Conservation (phyloP, 2,888 invertebrate species). For the Leptodirus hochenwartii region DNA sequence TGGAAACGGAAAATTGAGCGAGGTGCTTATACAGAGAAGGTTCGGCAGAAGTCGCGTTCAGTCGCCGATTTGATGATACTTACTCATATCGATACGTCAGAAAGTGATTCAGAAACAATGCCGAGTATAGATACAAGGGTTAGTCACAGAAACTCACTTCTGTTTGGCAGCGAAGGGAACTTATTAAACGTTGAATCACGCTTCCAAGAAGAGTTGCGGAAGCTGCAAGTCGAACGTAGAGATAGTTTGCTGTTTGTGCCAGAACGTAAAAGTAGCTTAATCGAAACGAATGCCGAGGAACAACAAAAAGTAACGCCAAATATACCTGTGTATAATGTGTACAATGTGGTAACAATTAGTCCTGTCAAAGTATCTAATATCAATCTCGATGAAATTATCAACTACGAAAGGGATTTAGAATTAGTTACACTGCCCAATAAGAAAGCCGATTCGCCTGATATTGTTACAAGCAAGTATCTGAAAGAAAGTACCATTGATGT, state of each 20-base stretch:
- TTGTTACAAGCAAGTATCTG: too few species aligned
- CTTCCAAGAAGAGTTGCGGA: conserved; percentile 34
- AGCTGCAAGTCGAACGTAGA: conserved; percentile 27
- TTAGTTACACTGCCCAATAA: too few species aligned
- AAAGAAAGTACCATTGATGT: too few species aligned
- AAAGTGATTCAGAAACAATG: conserved; percentile 35
- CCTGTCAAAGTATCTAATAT: too few species aligned
- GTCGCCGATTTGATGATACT: conserved; percentile 48
- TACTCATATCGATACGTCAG: conserved; percentile 43
- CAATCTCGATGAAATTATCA: conserved; percentile 16
- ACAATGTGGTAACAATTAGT: conserved; percentile 19
- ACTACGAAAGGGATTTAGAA: conserved; percentile 10
- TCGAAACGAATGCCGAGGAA: conserved; percentile 14
- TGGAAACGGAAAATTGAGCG: conserved; percentile 40
- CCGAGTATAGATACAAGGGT: conserved; percentile 24
- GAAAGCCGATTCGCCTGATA: conserved; percentile 1
- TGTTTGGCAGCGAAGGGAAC: conserved; percentile 37
- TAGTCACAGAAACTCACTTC: conserved; percentile 6
- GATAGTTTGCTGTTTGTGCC: conserved; percentile 29
- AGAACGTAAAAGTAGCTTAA: too few species aligned
- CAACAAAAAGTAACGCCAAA: too few species aligned
- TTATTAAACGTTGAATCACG: conserved; percentile 32
- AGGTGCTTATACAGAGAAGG: conserved; percentile 40
- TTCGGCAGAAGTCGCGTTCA: conserved; percentile 44
- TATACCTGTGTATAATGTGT: conserved; percentile 25